Conservation (phyloP, 2,113 vertebrate species). For the Oreamnos americanus region DNA sequence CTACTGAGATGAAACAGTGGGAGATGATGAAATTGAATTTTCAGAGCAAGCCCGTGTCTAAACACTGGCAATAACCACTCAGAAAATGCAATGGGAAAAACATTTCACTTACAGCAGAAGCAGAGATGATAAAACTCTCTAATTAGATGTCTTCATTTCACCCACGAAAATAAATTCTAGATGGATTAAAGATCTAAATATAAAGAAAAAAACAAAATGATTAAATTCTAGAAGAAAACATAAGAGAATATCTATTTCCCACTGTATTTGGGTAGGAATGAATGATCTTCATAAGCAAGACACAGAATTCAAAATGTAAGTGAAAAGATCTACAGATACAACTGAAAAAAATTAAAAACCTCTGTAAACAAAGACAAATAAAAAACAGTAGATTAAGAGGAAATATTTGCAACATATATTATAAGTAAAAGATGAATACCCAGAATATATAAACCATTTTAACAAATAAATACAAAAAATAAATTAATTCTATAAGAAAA, state of each 20-base stretch:
- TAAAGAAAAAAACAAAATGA: neutral
- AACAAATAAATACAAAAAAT: neutral
- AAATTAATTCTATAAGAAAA: constrained; percentile 31
- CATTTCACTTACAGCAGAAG: neutral
- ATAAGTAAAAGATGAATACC: neutral
- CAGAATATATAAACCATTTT: neutral
- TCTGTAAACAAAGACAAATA: neutral
- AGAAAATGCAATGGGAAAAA: constrained; percentile 26
- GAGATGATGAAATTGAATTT: neutral
- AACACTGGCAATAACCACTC: neutral
- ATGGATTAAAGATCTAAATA: neutral
- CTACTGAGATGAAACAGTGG: neutral
- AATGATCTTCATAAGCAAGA: constrained; percentile 16
- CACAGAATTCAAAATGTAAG: neutral
- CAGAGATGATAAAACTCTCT: neutral
- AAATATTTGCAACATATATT: neutral
- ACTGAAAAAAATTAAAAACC: neutral
- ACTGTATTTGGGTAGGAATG: neutral
- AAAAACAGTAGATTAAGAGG: neutral
- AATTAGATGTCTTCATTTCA: neutral
- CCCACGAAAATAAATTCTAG: constrained; percentile 10
- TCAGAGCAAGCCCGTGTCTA: neutral
- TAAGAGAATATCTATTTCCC: neutral
- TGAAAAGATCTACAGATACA: neutral
- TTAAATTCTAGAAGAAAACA: neutral